Base-by-base conservation (phyloP, 2,888 invertebrate species). In the Margaritifera margaritifera region DNA sequence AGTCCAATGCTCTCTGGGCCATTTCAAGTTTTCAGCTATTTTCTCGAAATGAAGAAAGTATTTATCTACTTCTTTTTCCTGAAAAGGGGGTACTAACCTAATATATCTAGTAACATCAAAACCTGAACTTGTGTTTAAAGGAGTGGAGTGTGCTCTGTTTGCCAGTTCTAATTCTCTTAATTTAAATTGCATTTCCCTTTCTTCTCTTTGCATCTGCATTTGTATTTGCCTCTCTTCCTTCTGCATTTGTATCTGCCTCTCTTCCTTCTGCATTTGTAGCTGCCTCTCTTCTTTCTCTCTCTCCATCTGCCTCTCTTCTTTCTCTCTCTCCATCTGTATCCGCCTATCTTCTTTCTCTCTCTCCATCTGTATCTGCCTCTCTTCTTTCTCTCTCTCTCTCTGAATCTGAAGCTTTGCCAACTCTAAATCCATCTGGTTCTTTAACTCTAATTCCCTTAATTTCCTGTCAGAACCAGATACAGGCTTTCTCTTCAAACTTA, bases 11-110 rank as follows among this genome's bases (percentile, higher is more conserved):
- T 66, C 60, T 50, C 55, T 63, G 6, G 74, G 71, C 74, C 69
- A 74, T 42, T 66, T 62, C 22, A 71, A 55, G 62, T 59, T 74
- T 42, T 54, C 15, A 18, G 71, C 68, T 25, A 71, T 51, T 56
- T 71, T 74, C 55, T 74, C 71, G 71, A 74, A 71, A 53, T 71
- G 71, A 11, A 22, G 8, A 66, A 74, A 71, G 66, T 60, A 71
- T 52, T 71, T 71, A 66, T 74, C 66, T 24, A 66, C 64, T 19
- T 66, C 61, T 42, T 61, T 64, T 27, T 69, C 66, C 3, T 59
- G 19, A 52, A 73, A 73, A 31, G 31, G 53, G n/a, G 69, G 69
- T 6, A 73, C 69, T 57, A 66, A 62, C 22, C 67, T 51, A n/a
- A 68, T 58, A 42, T 68, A 54, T 57, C n/a, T 64, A 63, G 15